phyloP scores from a whole-genome alignment of 1,140 invertebrate species.

The Drosophila parabipectinata region DNA sequence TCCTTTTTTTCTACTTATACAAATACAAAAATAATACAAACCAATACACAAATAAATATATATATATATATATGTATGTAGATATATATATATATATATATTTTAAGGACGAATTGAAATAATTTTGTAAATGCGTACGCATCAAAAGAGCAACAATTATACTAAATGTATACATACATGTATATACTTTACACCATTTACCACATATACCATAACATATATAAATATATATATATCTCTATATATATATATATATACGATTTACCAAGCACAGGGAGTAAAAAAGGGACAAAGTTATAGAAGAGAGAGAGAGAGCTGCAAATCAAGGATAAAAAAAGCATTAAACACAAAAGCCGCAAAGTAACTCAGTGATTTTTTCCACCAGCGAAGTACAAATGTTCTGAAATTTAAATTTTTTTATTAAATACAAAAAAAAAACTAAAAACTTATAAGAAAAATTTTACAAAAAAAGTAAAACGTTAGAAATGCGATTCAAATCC shows the following conservation, averaged over 20 bases:
- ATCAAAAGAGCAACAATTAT: constrained; percentile 23
- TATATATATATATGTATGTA: constrained; percentile 6
- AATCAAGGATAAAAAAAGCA: constrained; percentile 46
- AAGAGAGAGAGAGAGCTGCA: constrained; percentile 24
- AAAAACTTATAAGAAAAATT: constrained; percentile 12
- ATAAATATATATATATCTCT: constrained; percentile 30
- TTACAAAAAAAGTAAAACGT: constrained; percentile 4
- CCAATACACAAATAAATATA: background rate
- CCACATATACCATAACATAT: constrained; percentile 21
- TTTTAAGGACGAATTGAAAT: constrained; percentile 38
- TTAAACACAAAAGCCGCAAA: constrained; percentile 64
- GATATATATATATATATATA: constrained; percentile 24
- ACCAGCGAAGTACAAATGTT: constrained; percentile 83
- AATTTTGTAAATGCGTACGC: constrained; percentile 38
- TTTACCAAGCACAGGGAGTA: constrained; percentile 12
- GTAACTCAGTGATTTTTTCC: constrained; percentile 83
- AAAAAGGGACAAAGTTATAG: constrained; percentile 8
- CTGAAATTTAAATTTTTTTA: constrained; percentile 53
- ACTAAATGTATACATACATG: constrained; percentile 29
- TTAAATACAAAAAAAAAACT: constrained; percentile 21
- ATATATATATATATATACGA: constrained; percentile 1
- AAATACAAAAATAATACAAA: constrained; percentile 3
- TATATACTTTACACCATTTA: constrained; percentile 45
- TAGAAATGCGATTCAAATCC: constrained; percentile 5
- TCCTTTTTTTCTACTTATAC: constrained; percentile 62